phyloP scores from a whole-genome alignment of 2,888 invertebrate genomes.

The Schrankia costaestrigalis region DNA sequence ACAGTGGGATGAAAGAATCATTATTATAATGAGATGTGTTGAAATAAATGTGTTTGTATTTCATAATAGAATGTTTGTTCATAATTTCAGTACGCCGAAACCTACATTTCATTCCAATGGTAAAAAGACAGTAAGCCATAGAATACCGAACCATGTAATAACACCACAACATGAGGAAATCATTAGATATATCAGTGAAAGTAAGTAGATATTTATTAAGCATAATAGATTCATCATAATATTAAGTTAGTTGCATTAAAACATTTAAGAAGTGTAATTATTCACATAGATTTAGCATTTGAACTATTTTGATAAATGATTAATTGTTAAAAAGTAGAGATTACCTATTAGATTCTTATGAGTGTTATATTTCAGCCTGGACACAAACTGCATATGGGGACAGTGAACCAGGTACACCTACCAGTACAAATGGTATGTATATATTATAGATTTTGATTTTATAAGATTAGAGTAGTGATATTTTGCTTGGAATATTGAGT shows the following conservation, averaged over 20 bases:
- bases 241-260: too few relatives aligned
- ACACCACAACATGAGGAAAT: slow-evolving; percentile 93
- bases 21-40: too few relatives aligned
- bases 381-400: slow-evolving; percentile 81
- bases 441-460: background rate
- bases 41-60: too few relatives aligned
- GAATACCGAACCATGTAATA: slow-evolving; percentile 81
- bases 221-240: background rate
- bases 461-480: background rate
- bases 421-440: slow-evolving; percentile 69
- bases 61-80: slow-evolving; percentile 15
- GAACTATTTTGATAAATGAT: too few relatives aligned
- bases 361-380: slow-evolving; percentile 80
- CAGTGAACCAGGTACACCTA: slow-evolving; percentile 78
- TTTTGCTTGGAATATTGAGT: background rate
- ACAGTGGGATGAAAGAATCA: too few relatives aligned
- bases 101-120: slow-evolving; percentile 89
- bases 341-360: background rate
- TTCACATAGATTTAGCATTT: too few relatives aligned
- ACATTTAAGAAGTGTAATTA: background rate
- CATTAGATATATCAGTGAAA: slow-evolving; percentile 91
- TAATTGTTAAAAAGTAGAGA: too few relatives aligned
- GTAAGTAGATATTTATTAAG: slow-evolving; percentile 78
- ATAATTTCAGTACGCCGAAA: slow-evolving; percentile 85
- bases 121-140: slow-evolving; percentile 81